These are phyloP conservation scores for Raja brachyura DNA, from an alignment of 2,113 vertebrate species.

Conservation along the genomic window DNA sequence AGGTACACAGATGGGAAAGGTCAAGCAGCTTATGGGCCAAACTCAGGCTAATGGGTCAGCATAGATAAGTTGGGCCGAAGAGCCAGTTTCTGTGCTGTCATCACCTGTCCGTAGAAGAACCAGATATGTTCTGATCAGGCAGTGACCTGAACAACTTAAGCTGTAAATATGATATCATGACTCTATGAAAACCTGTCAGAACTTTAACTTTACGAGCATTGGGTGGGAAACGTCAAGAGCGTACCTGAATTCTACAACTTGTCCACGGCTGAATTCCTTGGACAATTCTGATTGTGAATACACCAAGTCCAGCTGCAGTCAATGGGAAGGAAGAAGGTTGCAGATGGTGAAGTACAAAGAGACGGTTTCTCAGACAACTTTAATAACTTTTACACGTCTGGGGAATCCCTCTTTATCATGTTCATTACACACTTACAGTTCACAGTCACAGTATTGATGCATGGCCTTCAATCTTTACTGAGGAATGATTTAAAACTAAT, in stretches of 20 bases:
- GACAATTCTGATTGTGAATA: neutral
- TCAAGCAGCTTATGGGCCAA: no score
- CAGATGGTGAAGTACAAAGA: neutral
- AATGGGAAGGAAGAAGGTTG: neutral
- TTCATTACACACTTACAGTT: neutral
- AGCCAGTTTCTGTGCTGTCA: no score
- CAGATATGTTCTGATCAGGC: neutral
- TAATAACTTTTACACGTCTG: neutral
- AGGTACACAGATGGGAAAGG: no score
- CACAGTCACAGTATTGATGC: neutral
- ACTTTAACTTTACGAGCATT: neutral
- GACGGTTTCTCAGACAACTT: neutral
- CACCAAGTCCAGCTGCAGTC: neutral
- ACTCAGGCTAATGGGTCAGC: no score
- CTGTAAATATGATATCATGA: neutral
- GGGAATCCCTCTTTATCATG: neutral
- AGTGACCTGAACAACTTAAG: neutral
- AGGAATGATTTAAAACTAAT: neutral
- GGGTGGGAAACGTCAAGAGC: neutral
- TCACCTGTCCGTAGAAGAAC: neutral
- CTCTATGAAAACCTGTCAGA: neutral
- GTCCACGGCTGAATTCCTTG: neutral
- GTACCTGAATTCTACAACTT: constrained; percentile 12
- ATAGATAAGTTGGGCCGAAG: no score
- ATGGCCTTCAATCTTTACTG: no score